Evolutionary conservation across 92 coral and sea anemone species (phyloP).

Genomic region (Phymanthus crucifer): DNA sequence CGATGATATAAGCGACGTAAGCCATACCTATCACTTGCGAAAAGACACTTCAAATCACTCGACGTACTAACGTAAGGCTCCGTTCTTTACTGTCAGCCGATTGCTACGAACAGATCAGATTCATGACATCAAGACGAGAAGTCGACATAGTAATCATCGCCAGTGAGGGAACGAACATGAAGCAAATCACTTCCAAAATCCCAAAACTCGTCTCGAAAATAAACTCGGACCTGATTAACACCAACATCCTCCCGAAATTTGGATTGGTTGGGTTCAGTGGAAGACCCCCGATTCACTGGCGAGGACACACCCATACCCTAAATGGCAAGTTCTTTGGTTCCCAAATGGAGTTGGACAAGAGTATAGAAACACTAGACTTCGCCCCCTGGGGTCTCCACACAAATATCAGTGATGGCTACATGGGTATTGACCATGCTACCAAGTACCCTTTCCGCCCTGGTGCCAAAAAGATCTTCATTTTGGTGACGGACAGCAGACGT

Average conservation of each 20-base stretch:
- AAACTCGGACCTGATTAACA: conserved; percentile 16
- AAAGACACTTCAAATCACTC: too few species aligned
- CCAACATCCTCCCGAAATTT: conserved; percentile 34
- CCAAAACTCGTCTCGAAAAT: conserved; percentile 32
- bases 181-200: conserved; percentile 22
- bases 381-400: conserved; percentile 13
- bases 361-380: conserved; percentile 43
- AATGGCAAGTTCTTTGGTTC: conserved; percentile 45
- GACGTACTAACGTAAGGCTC: too few species aligned
- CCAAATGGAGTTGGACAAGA: conserved; percentile 24
- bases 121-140: conserved; percentile 6
- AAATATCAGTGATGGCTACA: conserved; percentile 64
- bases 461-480: conserved; percentile 55
- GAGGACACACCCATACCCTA: conserved; percentile 68
- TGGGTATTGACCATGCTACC: conserved; percentile 55
- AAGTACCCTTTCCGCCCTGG: conserved; percentile 67
- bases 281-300: conserved; percentile 57
- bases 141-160: conserved; percentile 60
- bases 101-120: background rate
- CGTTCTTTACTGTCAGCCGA: background rate
- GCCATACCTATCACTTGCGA: too few species aligned
- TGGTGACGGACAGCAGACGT: conserved; percentile 64
- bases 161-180: conserved; percentile 59
- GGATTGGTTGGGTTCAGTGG: conserved; percentile 76
- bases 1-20: too few species aligned